phyloP scores from a whole-genome alignment of 2,888 invertebrate genomes.

The Aelia acuminata region DNA sequence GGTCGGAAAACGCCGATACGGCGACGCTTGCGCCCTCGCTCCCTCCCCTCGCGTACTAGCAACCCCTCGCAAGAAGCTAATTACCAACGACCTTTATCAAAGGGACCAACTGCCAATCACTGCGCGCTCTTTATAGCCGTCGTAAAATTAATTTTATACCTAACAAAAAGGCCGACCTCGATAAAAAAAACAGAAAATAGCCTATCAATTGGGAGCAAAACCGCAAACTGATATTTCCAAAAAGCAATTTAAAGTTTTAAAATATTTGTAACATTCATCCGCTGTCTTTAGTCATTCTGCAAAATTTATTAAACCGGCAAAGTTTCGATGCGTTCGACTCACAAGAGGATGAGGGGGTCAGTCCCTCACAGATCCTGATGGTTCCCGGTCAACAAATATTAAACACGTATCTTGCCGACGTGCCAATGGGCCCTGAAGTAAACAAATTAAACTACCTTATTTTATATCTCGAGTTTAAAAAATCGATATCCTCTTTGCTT shows the following conservation, averaged over 20 bases:
- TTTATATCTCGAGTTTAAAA: no score
- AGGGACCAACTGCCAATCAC: background rate
- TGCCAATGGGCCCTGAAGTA: no score
- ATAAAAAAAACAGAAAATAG: background rate
- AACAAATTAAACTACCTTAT: no score
- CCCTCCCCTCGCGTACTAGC: background rate
- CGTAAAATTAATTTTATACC: conserved; percentile 17
- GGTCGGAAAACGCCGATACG: conserved; percentile 61
- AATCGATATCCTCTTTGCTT: no score
- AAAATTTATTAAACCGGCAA: no score
- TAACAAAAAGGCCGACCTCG: background rate
- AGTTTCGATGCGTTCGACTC: no score
- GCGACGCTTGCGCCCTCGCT: conserved; percentile 57
- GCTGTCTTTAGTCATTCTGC: no score
- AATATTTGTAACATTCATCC: no score
- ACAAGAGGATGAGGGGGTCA: no score
- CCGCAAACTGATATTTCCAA: background rate
- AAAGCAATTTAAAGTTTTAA: background rate
- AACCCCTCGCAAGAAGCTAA: conserved; percentile 17
- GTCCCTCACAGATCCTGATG: no score
- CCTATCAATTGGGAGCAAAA: background rate
- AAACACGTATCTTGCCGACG: no score
- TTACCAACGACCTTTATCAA: conserved; percentile 41
- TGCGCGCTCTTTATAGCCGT: background rate
- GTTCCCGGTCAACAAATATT: no score